Percentiles rank a stretch among this genome's conserved stretches.
Evolutionary conservation across 2,113 vertebrate species (phyloP).

Genomic region (Opisthocomus hoazin): DNA sequence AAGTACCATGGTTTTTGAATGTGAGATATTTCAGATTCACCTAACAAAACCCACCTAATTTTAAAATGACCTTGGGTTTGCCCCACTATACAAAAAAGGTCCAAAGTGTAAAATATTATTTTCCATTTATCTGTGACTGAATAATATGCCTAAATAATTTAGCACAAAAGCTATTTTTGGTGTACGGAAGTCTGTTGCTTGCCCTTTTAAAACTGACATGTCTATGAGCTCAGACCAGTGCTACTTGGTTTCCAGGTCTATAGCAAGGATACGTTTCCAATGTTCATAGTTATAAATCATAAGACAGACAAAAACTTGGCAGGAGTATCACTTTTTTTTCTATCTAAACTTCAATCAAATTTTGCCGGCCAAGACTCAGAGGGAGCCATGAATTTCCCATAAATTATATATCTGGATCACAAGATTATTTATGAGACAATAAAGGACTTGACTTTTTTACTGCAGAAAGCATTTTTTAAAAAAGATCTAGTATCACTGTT

Average conservation of each 20-base stretch:
- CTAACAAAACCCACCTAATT: neutral
- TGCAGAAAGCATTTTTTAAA: neutral
- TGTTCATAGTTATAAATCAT: conserved; percentile 32
- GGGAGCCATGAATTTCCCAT: neutral
- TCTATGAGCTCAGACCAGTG: conserved; percentile 11
- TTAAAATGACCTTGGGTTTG: neutral
- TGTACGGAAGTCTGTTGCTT: conserved; percentile 49
- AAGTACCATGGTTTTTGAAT: neutral
- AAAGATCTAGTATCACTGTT: neutral
- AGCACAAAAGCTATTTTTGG: conserved; percentile 50
- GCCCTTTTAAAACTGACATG: conserved; percentile 34
- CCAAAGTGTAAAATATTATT: neutral
- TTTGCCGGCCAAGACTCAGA: conserved; percentile 6
- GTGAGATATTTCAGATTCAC: neutral
- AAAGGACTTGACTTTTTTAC: neutral
- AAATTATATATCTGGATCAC: conserved; percentile 5
- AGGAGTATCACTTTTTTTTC: neutral
- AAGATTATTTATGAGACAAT: neutral
- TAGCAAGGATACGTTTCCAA: neutral
- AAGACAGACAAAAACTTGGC: conserved; percentile 40
- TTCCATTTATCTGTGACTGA: neutral
- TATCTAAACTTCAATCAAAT: conserved; percentile 11
- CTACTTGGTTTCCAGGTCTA: conserved; percentile 12
- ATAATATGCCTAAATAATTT: neutral
- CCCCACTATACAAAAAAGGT: neutral